Evolutionary conservation across 2,888 invertebrate species (phyloP).

Genomic region (Brenthis ino): DNA sequence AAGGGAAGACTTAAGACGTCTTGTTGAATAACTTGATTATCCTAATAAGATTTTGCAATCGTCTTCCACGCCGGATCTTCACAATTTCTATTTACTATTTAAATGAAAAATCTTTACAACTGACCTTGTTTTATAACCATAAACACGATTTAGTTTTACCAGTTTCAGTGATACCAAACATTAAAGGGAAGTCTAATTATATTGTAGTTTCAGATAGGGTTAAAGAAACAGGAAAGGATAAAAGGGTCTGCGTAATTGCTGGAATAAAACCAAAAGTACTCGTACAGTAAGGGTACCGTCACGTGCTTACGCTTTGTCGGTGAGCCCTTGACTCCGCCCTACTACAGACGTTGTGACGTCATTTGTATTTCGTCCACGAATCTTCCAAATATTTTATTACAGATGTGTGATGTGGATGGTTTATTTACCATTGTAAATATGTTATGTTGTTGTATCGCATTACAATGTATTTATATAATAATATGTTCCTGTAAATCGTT

Average conservation of each 20-base stretch:
- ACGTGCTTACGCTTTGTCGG: conserved; percentile 66
- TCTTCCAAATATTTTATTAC: conserved; percentile 76
- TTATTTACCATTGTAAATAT: conserved; percentile 28
- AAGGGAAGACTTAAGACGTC: conserved; percentile 55
- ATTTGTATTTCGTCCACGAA: conserved; percentile 79
- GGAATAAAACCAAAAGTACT: conserved; percentile 52
- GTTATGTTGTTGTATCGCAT: not conserved
- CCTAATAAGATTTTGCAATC: conserved; percentile 50
- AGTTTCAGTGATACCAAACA: not conserved
- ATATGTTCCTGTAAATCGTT: not conserved
- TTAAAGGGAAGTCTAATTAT: conserved; percentile 31
- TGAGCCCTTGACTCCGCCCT: conserved; percentile 62
- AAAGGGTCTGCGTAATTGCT: conserved; percentile 42
- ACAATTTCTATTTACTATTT: conserved; percentile 35
- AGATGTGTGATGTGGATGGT: conserved; percentile 55
- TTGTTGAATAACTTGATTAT: conserved; percentile 53
- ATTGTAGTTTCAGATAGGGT: conserved; percentile 35
- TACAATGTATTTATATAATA: not conserved
- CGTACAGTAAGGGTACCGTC: conserved; percentile 54
- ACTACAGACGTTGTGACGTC: conserved; percentile 60
- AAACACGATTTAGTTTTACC: not conserved
- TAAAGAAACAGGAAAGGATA: conserved; percentile 33
- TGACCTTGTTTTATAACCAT: conserved; percentile 20
- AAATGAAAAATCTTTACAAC: conserved; percentile 32
- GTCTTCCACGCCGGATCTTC: conserved; percentile 38